Evolutionary conservation across 2,113 vertebrate genomes (phyloP).

Genomic region (Rhabdornis inornatus): DNA sequence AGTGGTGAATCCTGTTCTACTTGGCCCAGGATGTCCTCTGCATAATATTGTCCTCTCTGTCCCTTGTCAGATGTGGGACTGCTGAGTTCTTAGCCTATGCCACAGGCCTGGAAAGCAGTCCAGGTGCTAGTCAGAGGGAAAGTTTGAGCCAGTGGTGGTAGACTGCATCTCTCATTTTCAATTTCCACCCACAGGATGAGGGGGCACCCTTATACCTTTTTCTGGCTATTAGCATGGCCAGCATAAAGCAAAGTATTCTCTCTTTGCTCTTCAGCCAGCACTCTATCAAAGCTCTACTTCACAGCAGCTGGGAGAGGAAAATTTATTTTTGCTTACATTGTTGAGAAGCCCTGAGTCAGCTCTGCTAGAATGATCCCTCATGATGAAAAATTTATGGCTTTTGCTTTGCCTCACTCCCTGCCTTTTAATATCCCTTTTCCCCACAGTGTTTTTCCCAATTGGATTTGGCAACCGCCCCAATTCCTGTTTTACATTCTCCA

Average conservation of each 20-base stretch:
- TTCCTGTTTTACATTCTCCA: background rate
- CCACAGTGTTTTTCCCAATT: background rate
- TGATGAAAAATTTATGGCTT: constrained; percentile 33
- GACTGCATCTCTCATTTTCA: background rate
- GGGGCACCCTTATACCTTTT: background rate
- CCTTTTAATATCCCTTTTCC: background rate
- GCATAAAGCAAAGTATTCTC: background rate
- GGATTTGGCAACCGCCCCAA: constrained; percentile 11
- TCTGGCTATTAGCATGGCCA: background rate
- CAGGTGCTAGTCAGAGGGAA: background rate
- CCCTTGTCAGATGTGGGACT: background rate
- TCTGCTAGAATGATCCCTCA: constrained; percentile 19
- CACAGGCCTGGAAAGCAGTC: background rate
- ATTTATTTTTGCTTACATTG: constrained; percentile 36
- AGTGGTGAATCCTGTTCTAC: background rate
- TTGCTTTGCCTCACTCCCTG: background rate
- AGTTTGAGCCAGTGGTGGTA: background rate
- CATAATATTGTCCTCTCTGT: background rate
- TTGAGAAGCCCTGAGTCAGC: constrained; percentile 46
- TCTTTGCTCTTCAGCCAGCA: background rate
- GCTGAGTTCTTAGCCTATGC: background rate
- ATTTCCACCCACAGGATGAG: background rate
- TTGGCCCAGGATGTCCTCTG: background rate
- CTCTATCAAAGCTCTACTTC: background rate
- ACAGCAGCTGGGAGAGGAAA: background rate